Percentiles rank a stretch among this genome's conserved stretches.
Evolutionary conservation across 1,140 invertebrate species (phyloP).

Genomic region (Pseudomyrmex dendroicus): DNA sequence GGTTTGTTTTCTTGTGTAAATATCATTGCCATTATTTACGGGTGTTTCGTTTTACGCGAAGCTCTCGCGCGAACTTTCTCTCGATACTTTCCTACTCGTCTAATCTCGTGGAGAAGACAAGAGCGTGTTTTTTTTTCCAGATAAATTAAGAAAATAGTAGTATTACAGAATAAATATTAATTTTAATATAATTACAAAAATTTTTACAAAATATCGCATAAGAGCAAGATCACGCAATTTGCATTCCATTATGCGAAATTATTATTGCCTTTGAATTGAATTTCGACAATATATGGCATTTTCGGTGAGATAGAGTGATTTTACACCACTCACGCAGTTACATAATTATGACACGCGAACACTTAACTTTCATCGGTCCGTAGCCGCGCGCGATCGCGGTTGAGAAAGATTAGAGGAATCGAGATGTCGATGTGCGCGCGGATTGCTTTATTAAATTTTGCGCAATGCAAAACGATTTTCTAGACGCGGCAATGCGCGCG

Average conservation of each 20-base stretch:
- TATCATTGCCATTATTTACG: not conserved
- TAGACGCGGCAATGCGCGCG: slow-evolving; percentile 51
- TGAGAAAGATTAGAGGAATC: slow-evolving; percentile 71
- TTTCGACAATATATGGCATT: not conserved
- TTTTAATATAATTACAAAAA: not conserved
- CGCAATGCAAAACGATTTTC: slow-evolving; percentile 76
- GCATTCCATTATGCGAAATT: too few relatives aligned
- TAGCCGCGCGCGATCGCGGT: slow-evolving; percentile 41
- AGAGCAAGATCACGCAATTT: not conserved
- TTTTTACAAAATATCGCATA: not conserved
- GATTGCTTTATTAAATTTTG: slow-evolving; percentile 79
- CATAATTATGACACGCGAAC: slow-evolving; percentile 58
- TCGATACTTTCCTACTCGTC: not conserved
- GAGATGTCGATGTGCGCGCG: slow-evolving; percentile 74
- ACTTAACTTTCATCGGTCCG: slow-evolving; percentile 57
- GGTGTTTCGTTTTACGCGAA: not conserved
- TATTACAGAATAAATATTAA: not conserved
- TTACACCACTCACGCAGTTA: slow-evolving; percentile 21
- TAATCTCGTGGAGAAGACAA: not conserved
- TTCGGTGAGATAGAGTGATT: slow-evolving; percentile 25
- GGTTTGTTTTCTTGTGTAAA: slow-evolving; percentile 5
- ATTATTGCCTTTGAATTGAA: not conserved
- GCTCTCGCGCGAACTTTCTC: not conserved
- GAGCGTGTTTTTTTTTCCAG: too few relatives aligned
- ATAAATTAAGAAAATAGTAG: not conserved